These are phyloP conservation scores for Pampus argenteus DNA, from an alignment of 2,797 vertebrate species.

Conservation along the genomic window DNA sequence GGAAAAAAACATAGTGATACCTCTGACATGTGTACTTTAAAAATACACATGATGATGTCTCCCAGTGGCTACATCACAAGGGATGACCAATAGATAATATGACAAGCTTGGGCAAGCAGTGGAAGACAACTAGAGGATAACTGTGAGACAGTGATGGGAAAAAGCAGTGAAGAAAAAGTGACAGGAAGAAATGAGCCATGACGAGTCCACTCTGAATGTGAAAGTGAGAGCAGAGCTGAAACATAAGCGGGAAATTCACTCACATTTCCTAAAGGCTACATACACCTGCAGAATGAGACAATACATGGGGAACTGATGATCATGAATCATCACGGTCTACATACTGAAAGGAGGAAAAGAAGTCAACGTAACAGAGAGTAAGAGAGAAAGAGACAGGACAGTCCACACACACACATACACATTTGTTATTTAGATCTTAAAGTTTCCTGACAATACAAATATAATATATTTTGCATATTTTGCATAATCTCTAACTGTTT, in stretches of 20 bases:
- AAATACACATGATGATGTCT: background rate
- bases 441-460: too few relatives aligned
- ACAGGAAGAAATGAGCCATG: conserved; percentile 50
- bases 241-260: conserved; percentile 35
- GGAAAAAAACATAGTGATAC: background rate
- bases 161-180: conserved; percentile 37
- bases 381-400: background rate
- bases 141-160: conserved; percentile 20
- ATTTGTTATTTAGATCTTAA: background rate
- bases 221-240: conserved; percentile 31
- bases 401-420: background rate
- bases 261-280: conserved; percentile 42
- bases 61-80: background rate
- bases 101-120: conserved; percentile 14
- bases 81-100: background rate
- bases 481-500: too few relatives aligned
- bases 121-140: background rate
- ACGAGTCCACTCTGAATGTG: conserved; percentile 23
- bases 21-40: background rate
- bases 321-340: background rate
- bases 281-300: background rate
- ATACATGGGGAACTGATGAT: background rate
- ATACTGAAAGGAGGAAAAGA: background rate
- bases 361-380: background rate
- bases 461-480: too few relatives aligned